Conservation (phyloP, 2,113 vertebrate genomes). For the Halichoerus grypus region DNA sequence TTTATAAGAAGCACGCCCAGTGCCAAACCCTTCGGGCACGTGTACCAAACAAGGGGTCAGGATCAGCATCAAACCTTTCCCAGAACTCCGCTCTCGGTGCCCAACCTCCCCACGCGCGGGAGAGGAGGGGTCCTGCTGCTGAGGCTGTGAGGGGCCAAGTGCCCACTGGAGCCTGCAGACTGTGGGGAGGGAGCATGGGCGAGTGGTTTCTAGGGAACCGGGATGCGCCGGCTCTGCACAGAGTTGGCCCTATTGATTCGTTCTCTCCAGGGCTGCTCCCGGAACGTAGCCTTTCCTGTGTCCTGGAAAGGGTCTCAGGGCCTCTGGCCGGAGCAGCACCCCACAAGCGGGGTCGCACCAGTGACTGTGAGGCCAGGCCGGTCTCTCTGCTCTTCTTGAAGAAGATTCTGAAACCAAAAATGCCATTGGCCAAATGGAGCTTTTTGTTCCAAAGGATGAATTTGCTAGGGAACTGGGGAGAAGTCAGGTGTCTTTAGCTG, state of each 20-base stretch:
- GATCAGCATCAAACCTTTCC: neutral
- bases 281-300: neutral
- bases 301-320: neutral
- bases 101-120: accelerated
- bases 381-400: neutral
- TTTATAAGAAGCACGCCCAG: conserved; percentile 21
- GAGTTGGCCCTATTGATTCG: accelerated
- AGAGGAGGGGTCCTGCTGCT: accelerated
- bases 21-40: neutral
- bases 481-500: neutral
- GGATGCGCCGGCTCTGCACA: neutral
- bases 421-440: accelerated
- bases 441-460: neutral
- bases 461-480: neutral
- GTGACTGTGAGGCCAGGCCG: neutral
- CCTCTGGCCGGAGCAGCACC: neutral
- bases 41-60: neutral
- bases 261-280: conserved; percentile 31
- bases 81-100: neutral
- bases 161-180: accelerated
- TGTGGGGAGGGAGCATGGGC: neutral
- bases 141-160: neutral
- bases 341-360: too few species aligned
- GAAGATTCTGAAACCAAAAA: neutral
- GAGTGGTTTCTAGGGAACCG: neutral